These are phyloP conservation scores for Aphis gossypii DNA, from an alignment of 1,140 invertebrate genomes.

Conservation along the genomic window DNA sequence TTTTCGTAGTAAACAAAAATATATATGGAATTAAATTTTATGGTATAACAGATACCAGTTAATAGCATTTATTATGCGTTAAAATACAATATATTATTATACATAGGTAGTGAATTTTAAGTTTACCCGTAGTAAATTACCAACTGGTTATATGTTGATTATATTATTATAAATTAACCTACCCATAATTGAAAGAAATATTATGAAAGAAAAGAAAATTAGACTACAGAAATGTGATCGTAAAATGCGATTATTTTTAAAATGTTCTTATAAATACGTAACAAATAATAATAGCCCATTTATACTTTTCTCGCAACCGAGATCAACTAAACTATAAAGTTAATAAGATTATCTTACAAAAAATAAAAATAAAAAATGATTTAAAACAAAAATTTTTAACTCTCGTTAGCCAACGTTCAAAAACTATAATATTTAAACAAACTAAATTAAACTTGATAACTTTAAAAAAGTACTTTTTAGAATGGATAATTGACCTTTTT, in stretches of 20 bases:
- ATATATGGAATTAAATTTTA: not conserved
- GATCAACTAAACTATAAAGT: not conserved
- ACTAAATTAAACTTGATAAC: slow-evolving; percentile 42
- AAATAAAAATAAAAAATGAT: slow-evolving; percentile 22
- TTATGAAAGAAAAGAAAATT: not conserved
- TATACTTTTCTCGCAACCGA: not conserved
- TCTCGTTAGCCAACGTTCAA: slow-evolving; percentile 5
- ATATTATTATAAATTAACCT: not conserved
- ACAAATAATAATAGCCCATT: slow-evolving; percentile 8
- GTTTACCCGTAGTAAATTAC: not conserved
- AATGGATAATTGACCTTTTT: slow-evolving; percentile 53
- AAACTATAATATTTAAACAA: slow-evolving; percentile 26
- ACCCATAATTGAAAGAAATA: not conserved
- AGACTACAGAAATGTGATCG: not conserved
- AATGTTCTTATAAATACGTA: not conserved
- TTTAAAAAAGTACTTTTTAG: slow-evolving; percentile 11
- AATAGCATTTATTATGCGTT: no score
- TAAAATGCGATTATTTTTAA: not conserved
- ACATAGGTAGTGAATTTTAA: not conserved
- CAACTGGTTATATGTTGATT: not conserved
- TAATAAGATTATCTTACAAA: not conserved
- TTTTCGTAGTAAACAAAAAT: no score
- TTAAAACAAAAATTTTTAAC: not conserved
- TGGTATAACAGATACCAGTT: no score
- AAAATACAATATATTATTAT: not conserved